A percentile compares a stretch with the other conserved stretches of the same genome.
phyloP scores from a whole-genome alignment of 2,797 vertebrate species.

The Heliangelus exortis region DNA sequence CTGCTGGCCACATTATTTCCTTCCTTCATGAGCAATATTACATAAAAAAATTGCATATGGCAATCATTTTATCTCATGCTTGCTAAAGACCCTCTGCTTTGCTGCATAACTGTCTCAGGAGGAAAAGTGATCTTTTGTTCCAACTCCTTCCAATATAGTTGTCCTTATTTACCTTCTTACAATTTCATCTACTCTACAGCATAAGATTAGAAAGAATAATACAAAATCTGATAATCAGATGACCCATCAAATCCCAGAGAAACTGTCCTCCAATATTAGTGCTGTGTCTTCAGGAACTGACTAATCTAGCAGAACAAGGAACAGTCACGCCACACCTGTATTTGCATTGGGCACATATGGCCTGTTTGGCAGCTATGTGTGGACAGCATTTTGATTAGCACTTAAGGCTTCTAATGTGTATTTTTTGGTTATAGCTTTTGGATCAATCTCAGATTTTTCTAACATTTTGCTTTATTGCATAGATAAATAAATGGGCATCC shows the following conservation, averaged over 20 bases:
- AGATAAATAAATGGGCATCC: neutral
- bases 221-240: constrained; percentile 39
- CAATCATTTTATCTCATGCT: neutral
- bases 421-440: neutral
- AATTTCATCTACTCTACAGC: neutral
- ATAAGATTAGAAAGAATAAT: constrained; percentile 13
- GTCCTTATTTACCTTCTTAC: neutral
- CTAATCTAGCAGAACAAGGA: constrained; percentile 30
- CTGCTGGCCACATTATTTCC: neutral
- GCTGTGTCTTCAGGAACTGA: neutral
- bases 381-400: constrained; percentile 32
- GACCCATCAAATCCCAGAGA: constrained; percentile 28
- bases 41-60: neutral
- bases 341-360: constrained; percentile 4
- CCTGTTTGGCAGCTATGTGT: neutral
- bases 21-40: neutral
- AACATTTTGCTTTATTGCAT: neutral
- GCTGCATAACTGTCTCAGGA: neutral
- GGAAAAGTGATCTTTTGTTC: neutral
- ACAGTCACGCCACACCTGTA: constrained; percentile 30
- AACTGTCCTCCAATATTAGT: neutral
- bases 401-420: neutral
- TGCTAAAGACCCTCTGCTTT: neutral
- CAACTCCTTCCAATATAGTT: neutral
- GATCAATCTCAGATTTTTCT: neutral